Conservation (phyloP, 1,140 invertebrate genomes). For the Cydia splendana region DNA sequence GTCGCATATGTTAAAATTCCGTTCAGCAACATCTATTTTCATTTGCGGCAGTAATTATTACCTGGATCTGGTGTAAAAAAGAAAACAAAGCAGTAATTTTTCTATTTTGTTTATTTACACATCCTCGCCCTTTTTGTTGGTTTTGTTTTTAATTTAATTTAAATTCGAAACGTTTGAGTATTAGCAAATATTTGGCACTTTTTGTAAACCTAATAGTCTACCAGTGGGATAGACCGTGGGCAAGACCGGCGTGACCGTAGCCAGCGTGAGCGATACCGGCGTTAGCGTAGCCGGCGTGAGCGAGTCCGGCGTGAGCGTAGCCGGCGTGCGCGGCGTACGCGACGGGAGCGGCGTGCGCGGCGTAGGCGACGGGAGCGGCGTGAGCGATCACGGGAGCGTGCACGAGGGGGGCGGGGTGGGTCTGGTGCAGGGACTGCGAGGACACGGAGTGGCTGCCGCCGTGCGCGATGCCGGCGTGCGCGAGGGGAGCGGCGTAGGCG, state of each 20-base stretch:
- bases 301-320: background rate
- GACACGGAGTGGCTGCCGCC: conserved; percentile 28
- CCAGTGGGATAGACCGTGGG: conserved; percentile 62
- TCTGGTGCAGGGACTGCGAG: conserved; percentile 29
- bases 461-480: conserved; percentile 34
- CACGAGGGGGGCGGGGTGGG: conserved; percentile 36
- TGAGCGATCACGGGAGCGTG: conserved; percentile 13
- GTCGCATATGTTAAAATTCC: no score
- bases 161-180: conserved; percentile 73
- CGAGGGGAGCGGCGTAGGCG: conserved; percentile 40
- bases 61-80: background rate
- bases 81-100: background rate
- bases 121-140: conserved; percentile 68
- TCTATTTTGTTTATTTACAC: conserved; percentile 76
- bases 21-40: no score
- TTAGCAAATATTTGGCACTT: conserved; percentile 65
- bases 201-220: conserved; percentile 69
- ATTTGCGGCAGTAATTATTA: no score
- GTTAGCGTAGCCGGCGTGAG: conserved; percentile 35
- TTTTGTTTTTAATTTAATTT: conserved; percentile 70
- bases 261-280: conserved; percentile 33
- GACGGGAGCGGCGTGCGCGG: conserved; percentile 44
- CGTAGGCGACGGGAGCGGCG: conserved; percentile 45
- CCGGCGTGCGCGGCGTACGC: conserved; percentile 34
- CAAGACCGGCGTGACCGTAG: conserved; percentile 36